Evolutionary conservation across 2,797 vertebrate species (phyloP).

Genomic region (Gymnopithys bicolor): DNA sequence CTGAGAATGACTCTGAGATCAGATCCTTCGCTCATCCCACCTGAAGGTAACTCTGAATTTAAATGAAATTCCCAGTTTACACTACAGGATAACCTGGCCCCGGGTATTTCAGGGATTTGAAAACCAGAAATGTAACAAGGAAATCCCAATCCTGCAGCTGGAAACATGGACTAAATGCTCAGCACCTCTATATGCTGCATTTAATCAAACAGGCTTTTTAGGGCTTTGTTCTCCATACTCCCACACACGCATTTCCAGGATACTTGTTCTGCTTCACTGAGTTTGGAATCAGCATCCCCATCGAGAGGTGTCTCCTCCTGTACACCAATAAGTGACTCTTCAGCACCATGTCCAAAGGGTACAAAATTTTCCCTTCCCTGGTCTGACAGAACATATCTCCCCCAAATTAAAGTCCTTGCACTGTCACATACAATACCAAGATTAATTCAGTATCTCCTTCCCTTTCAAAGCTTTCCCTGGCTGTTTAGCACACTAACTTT

Average conservation of each 20-base stretch:
- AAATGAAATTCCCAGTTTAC: not conserved
- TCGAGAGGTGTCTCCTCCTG: not conserved
- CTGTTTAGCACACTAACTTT: slow-evolving; percentile 40
- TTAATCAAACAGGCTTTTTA: not conserved
- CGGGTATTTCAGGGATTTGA: not conserved
- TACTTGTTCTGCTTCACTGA: not conserved
- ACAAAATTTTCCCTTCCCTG: not conserved
- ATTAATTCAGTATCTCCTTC: slow-evolving; percentile 32
- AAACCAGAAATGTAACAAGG: not conserved
- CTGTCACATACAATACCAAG: slow-evolving; percentile 3
- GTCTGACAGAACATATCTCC: not conserved
- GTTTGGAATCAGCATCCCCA: not conserved
- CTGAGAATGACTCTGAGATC: not conserved
- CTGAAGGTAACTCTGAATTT: not conserved
- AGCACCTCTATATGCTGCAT: not conserved
- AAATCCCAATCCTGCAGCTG: not conserved
- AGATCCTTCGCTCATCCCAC: not conserved
- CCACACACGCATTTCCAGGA: not conserved
- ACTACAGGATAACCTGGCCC: not conserved
- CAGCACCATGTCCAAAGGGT: not conserved
- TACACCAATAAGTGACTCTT: slow-evolving; percentile 49
- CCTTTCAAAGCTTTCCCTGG: slow-evolving; percentile 23
- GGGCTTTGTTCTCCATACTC: not conserved
- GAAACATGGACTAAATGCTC: not conserved
- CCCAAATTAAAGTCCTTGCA: not conserved